phyloP scores from a whole-genome alignment of 2,797 vertebrate species.

The Artibeus jamaicensis region DNA sequence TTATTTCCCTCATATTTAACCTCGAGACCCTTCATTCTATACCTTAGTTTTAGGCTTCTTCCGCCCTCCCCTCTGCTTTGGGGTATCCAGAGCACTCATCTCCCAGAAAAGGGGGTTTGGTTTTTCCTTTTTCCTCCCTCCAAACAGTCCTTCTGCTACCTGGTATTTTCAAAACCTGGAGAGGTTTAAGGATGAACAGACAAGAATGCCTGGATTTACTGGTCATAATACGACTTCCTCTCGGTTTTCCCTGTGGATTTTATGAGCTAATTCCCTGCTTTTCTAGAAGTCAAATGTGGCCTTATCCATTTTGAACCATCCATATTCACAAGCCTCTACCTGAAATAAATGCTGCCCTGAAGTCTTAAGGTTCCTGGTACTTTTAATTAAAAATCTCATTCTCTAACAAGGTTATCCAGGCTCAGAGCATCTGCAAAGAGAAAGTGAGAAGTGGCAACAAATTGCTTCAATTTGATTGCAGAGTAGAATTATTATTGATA shows the following conservation, averaged over 20 bases:
- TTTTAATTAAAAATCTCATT: constrained; percentile 47
- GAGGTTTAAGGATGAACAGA: not conserved
- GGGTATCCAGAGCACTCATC: not conserved
- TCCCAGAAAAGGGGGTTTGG: not conserved
- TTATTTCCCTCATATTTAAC: not conserved
- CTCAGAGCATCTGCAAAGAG: not conserved
- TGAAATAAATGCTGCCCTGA: not conserved
- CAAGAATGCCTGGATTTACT: not conserved
- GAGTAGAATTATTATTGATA: constrained; percentile 61
- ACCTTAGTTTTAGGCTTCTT: not conserved
- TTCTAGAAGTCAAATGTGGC: not conserved
- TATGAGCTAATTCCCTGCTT: not conserved
- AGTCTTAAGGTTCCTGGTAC: not conserved
- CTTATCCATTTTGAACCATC: not conserved
- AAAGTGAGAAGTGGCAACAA: not conserved
- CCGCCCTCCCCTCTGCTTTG: not conserved
- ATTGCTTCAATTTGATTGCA: constrained; percentile 50
- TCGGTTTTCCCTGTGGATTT: not conserved
- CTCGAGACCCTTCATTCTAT: not conserved
- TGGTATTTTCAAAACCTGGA: not conserved
- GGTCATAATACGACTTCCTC: not conserved
- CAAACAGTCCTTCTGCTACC: not conserved
- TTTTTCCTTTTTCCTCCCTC: not conserved
- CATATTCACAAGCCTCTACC: not conserved
- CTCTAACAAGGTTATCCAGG: not conserved